phyloP scores from a whole-genome alignment of 2,888 invertebrate genomes.

The Temnothorax unifasciatus region DNA sequence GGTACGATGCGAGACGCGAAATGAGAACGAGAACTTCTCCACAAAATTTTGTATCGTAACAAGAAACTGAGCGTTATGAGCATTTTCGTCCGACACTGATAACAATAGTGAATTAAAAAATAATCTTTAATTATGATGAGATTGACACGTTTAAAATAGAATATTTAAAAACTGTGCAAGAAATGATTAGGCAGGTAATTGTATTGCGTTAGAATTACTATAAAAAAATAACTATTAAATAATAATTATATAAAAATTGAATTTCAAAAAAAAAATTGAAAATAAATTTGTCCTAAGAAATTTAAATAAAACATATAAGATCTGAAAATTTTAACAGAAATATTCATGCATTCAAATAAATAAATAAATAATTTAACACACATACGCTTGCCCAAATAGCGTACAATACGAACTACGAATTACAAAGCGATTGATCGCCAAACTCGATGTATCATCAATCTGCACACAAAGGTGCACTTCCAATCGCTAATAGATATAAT shows the following conservation, averaged over 20 bases:
- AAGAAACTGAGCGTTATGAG: conserved; percentile 36
- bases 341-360: conserved; percentile 8
- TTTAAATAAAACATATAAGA: neutral
- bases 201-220: neutral
- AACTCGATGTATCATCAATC: conserved; percentile 58
- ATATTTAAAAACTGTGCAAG: neutral
- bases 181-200: neutral
- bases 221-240: no score
- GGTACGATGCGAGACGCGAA: conserved; percentile 17
- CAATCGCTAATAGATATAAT: conserved; percentile 49
- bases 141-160: conserved; percentile 36
- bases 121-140: conserved; percentile 60
- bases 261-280: neutral
- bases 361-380: neutral
- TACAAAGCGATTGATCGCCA: neutral
- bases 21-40: conserved; percentile 29
- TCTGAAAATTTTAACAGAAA: neutral
- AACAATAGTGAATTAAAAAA: conserved; percentile 46
- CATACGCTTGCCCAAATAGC: no score
- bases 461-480: conserved; percentile 63
- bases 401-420: neutral
- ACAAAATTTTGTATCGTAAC: conserved; percentile 58
- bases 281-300: neutral
- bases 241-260: neutral
- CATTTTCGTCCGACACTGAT: conserved; percentile 19